Evolutionary conservation across 2,888 invertebrate genomes (phyloP), one percentile per base, ranked within the genome.

Genomic region (Scelioninae gen. 2): DNA sequence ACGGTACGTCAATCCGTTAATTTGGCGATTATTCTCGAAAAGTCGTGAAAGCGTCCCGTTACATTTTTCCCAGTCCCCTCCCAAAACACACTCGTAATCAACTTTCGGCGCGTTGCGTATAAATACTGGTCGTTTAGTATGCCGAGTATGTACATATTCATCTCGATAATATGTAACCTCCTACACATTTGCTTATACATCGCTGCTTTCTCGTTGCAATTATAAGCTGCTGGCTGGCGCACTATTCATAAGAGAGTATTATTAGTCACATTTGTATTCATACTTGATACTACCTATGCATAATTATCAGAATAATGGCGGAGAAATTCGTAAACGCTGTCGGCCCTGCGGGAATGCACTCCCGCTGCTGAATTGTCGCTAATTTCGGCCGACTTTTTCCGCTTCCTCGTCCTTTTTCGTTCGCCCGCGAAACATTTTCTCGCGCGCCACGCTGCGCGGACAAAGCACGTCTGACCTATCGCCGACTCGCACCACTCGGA

Each of bases 231-330:
- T 75, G 60, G 58, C 64, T 72, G 68, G 52, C 28, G 37, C 53
- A 31, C 74, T 72, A 74, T 74, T 74, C 74, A 75, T 75, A 69
- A 75, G 75, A 75, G 72, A 72, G 72, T 64, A 72, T 72, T 75
- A 75, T 75, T 72, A 75, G 75, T 72, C 75, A 60, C 75, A 75
- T 75, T 75, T 75, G 75, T 69, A 75, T 75, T 69, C 75, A 71
- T 75, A 68, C 71, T 72, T 72, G 43, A 74, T 69, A 74, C 69
- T 69, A 55, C 72, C 75, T 72, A 69, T 75, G 75, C 72, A 75
- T 75, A 75, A 75, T 75, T 63, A 68, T 72, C 65, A 64, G 64
- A 72, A 72, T 72, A 72, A 68, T 72, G 71, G 68, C 68, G 68
- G 63, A 58, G 69, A 60, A 57, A 69, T 61, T 65, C 61, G 57